Evolutionary conservation across 2,797 vertebrate genomes (phyloP), one percentile per base, ranked within the genome.

Genomic region (Acanthiza pusilla): DNA sequence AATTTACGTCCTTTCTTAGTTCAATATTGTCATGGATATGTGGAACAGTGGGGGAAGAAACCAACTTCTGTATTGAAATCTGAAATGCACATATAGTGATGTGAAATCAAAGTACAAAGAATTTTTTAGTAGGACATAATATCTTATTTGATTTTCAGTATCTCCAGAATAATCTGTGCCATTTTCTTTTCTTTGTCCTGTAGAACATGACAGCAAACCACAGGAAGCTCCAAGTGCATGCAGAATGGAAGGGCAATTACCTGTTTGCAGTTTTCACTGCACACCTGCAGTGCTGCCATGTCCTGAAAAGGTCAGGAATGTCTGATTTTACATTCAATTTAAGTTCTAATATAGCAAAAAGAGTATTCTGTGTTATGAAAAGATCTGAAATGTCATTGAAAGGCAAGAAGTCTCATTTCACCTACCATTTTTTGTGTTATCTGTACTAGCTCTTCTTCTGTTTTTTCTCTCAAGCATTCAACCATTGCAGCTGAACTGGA

Each of bases 381-480:
- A 30, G 9, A 23, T n/a, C 16, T 26, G 40, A 60, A 32, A 36
- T 26, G 47, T 29, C 18, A 23, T 26, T 67, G 53, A 42, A 72
- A 26, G 17, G 34, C 14, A 50, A 26, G 36, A 27, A 50, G 13
- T n/a, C 11, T 21, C 17, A 85, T 51, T 66, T 88, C 51, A 86
- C 91, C 18, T 86, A 95, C 93, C 78, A 91, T 16, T 92, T 95
- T 60, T 14, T 4, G 16, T n/a, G 20, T 51, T 40, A 32, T 30
- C 71, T 94, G 5, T 32, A 88, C 0, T 11, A 95, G 29, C 34
- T 97, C 96, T 40, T 96, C 94, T 66, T 96, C 94, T 17, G 94
- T 94, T 94, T 94, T 97, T 36, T 9, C 88, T 84, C 66, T 78
- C 58, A 98, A 61, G 88, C 97, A 97, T 53, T 67, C 34, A 27